These are phyloP conservation scores for Syndactyla subalaris DNA, from an alignment of 2,797 vertebrate species.

Conservation along the genomic window DNA sequence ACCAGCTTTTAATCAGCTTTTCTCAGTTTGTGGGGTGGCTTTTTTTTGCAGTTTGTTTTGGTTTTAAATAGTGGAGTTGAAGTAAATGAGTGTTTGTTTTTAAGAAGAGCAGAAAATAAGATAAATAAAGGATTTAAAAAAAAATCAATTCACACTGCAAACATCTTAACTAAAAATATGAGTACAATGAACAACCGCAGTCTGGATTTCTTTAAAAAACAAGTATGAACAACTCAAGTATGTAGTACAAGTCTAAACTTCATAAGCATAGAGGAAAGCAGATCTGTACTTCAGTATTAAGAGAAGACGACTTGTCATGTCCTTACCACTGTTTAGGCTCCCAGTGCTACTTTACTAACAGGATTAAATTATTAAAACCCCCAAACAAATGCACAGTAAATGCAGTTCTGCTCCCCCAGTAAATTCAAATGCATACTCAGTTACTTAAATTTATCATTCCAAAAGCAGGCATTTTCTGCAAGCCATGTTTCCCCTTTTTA, in stretches of 20 bases:
- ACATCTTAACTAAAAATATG: neutral
- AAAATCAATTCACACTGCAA: neutral
- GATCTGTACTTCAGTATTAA: neutral
- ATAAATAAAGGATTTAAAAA: neutral
- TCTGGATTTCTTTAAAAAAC: neutral
- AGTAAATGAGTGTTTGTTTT: neutral
- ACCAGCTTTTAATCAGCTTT: constrained; percentile 8
- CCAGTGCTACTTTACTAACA: neutral
- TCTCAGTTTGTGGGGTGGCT: neutral
- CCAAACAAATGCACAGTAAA: neutral
- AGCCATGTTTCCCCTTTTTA: neutral
- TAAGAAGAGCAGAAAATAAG: neutral
- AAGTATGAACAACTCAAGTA: neutral
- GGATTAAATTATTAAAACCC: neutral
- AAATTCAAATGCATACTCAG: neutral
- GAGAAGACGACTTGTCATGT: neutral
- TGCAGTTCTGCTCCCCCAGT: neutral
- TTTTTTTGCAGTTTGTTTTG: neutral
- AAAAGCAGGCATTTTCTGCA: neutral
- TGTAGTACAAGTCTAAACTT: neutral
- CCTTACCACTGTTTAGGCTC: neutral
- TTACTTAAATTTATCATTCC: neutral
- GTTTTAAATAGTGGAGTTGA: neutral
- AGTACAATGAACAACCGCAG: neutral
- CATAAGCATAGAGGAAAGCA: neutral